phyloP scores from a whole-genome alignment of 2,113 vertebrate species.

The Macaca fascicularis region DNA sequence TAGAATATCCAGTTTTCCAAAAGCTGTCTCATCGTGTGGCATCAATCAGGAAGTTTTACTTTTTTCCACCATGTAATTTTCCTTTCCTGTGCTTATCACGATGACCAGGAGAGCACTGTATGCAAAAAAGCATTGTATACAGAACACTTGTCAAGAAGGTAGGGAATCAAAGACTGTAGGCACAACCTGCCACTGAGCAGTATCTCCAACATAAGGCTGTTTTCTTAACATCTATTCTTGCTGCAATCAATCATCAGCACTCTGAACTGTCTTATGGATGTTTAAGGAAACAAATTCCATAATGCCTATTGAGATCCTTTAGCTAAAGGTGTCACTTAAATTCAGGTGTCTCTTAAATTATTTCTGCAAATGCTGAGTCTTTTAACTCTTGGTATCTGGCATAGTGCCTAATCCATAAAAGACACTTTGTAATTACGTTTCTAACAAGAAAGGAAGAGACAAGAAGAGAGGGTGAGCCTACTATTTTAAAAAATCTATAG shows the following conservation, averaged over 20 bases:
- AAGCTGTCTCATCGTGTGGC: not conserved
- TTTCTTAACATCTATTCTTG: not conserved
- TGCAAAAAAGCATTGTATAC: not conserved
- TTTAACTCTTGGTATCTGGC: slow-evolving; percentile 35
- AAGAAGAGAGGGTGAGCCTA: not conserved
- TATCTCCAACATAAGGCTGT: not conserved
- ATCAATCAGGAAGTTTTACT: not conserved
- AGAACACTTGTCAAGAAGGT: not conserved
- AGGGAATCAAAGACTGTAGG: not conserved
- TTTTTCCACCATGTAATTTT: not conserved
- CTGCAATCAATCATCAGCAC: not conserved
- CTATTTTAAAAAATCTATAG: not conserved
- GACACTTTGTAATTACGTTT: slow-evolving; percentile 30
- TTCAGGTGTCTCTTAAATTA: slow-evolving; percentile 44
- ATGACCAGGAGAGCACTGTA: not conserved
- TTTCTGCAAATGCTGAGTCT: not conserved
- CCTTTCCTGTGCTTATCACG: not conserved
- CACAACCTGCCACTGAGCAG: not conserved
- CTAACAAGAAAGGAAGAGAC: slow-evolving; percentile 27
- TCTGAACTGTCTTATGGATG: not conserved
- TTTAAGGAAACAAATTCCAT: slow-evolving; percentile 16
- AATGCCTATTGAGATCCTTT: not conserved
- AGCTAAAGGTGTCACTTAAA: slow-evolving; percentile 32
- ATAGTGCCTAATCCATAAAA: slow-evolving; percentile 28
- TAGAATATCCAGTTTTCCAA: not conserved